Percentiles rank a stretch among this genome's conserved stretches.
Conservation (phyloP, 2,888 invertebrate genomes). For the Dysmachus trigonus region DNA sequence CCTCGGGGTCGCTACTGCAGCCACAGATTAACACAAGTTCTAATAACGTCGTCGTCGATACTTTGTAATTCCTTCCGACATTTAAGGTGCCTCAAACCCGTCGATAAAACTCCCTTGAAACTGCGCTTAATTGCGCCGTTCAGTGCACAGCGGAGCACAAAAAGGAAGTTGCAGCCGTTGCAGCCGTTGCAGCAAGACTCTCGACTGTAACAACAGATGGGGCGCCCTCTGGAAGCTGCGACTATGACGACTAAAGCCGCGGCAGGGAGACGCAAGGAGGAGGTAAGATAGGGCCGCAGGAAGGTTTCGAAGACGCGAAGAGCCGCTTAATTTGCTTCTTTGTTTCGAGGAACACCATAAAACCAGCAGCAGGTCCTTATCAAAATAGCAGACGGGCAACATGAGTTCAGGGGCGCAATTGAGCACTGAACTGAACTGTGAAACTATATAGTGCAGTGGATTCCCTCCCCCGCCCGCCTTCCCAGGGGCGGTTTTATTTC, state of each 20-base stretch:
- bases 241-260: background rate
- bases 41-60: background rate
- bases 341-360: background rate
- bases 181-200: background rate
- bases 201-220: background rate
- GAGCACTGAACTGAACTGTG: background rate
- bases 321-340: slow-evolving; percentile 18
- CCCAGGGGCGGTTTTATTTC: background rate
- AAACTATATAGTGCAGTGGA: background rate
- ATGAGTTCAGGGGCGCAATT: background rate
- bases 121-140: background rate
- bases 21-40: background rate
- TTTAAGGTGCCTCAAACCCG: background rate
- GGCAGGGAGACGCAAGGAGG: background rate
- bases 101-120: background rate
- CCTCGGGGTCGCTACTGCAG: background rate
- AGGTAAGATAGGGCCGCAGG: background rate
- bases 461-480: background rate
- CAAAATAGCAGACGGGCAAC: background rate
- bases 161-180: background rate
- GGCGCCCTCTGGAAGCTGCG: background rate
- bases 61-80: background rate
- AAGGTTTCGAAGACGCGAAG: background rate
- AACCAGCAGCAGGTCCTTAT: background rate
- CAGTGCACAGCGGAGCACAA: background rate